Evolutionary conservation across 2,888 invertebrate species (phyloP).

Genomic region (Orthosia incerta): DNA sequence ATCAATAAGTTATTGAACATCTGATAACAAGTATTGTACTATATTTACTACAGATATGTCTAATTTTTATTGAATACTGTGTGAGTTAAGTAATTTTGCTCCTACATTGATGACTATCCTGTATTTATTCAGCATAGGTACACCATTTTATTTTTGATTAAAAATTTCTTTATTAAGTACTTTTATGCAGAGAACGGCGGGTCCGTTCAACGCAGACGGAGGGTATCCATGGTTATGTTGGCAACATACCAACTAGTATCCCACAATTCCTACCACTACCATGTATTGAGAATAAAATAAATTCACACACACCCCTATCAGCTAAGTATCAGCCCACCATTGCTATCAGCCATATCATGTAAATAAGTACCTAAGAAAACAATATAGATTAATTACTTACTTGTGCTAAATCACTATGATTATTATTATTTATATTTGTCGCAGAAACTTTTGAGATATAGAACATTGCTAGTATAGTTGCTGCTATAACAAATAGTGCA

Average conservation of each 20-base stretch:
- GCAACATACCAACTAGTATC: no score
- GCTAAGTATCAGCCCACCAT: no score
- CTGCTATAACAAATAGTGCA: conserved; percentile 90
- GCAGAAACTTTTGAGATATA: conserved; percentile 83
- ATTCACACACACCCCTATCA: no score
- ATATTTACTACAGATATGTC: conserved; percentile 4
- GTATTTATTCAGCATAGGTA: not conserved
- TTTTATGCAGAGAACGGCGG: no score
- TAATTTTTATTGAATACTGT: not conserved
- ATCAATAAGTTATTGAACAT: conserved; percentile 14
- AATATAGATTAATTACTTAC: conserved; percentile 66
- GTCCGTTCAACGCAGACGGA: no score
- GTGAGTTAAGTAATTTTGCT: not conserved
- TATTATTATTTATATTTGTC: conserved; percentile 71
- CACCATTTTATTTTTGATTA: not conserved
- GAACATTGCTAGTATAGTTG: conserved; percentile 92
- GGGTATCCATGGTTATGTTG: no score
- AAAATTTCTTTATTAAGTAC: not conserved
- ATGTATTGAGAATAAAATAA: no score
- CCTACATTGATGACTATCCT: no score
- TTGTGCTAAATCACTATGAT: conserved; percentile 72
- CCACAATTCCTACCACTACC: no score
- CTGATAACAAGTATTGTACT: conserved; percentile 14
- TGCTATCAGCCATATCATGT: no score
- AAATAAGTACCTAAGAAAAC: no score